Evolutionary conservation across 2,797 vertebrate species (phyloP), one percentile per base, ranked within the genome.

Genomic region (Myotis vivesi): DNA sequence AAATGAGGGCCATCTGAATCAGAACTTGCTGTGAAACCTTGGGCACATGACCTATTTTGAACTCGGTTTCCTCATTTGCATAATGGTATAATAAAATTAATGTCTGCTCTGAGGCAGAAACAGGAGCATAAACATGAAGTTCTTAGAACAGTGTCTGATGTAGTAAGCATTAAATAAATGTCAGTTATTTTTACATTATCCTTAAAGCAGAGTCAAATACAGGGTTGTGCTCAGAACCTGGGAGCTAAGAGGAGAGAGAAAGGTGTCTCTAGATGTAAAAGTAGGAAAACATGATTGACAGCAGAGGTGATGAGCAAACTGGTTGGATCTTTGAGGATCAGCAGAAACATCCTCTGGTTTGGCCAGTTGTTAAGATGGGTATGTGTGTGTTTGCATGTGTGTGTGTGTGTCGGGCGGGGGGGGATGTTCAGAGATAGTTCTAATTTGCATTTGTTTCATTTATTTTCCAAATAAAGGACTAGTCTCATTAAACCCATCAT

Each of bases 111-210:
- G 44, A 75, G 46, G 20, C 89, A 90, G 55, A 90, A 89, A 95
- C 8, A 11, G 1, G 6, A 87, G 2, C 4, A 73, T 5, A 82
- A 59, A 51, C 23, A 38, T 89, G 10, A 80, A 87, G 3, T 91
- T 85, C 44, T 64, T 75, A 44, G 12, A 55, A 81, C 11, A 69
- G 12, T 44, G 7, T 80, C 66, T 94, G 68, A 44, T 22, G 22
- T 17, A 5, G 22, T 36, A 55, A 44, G 13, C 44, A 71, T 79
- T 69, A 73, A 84, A 62, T 81, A 69, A 83, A 85, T 66, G n/a
- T 72, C 84, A 80, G 53, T n/a, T 83, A 38, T 73, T 92, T 87
- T 72, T 73, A 76, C 11, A 30, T 49, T 92, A 57, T 69, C 46
- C 36, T 84, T 69, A 75, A 82, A 83, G 6, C 41, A 86, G 68